Evolutionary conservation across 1,140 invertebrate species (phyloP).

Genomic region (Drosophila truncata): DNA sequence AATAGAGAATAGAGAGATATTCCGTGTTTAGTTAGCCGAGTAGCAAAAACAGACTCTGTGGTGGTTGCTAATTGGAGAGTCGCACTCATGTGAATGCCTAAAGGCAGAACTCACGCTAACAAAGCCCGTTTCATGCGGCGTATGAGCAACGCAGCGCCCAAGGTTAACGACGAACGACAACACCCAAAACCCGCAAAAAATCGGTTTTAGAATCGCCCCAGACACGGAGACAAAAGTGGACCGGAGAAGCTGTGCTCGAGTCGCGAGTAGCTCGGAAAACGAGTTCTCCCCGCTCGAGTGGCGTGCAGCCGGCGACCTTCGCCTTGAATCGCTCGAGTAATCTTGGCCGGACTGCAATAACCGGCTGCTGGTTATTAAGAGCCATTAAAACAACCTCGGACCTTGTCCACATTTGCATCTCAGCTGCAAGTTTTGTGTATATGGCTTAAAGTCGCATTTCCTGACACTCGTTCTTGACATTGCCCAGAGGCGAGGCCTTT

Average conservation of each 20-base stretch:
- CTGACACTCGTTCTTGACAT: conserved; percentile 29
- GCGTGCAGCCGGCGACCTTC: conserved; percentile 49
- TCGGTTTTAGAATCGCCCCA: conserved; percentile 49
- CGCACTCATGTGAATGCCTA: conserved; percentile 28
- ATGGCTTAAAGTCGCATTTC: conserved; percentile 18
- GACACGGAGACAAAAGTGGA: conserved; percentile 11
- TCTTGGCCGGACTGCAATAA: conserved; percentile 41
- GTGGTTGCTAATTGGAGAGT: conserved; percentile 58
- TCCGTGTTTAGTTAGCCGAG: conserved; percentile 44
- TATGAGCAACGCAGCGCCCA: conserved; percentile 54
- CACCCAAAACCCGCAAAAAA: conserved; percentile 46
- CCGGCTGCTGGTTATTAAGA: conserved; percentile 27
- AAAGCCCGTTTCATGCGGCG: conserved; percentile 54
- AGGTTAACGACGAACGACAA: conserved; percentile 48
- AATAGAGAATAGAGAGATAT: conserved; percentile 20
- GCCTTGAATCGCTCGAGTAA: conserved; percentile 50
- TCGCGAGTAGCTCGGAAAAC: conserved; percentile 26
- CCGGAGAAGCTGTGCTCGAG: conserved; percentile 60
- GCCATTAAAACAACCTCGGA: conserved; percentile 23
- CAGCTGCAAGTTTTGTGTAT: not conserved
- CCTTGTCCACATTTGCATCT: conserved; percentile 37
- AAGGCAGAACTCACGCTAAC: conserved; percentile 40
- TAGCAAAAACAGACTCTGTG: conserved; percentile 34
- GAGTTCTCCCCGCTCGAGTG: conserved; percentile 39
- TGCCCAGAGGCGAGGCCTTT: conserved; percentile 3